phyloP scores from a whole-genome alignment of 2,113 vertebrate genomes.

The Pollimyrus isidori region DNA sequence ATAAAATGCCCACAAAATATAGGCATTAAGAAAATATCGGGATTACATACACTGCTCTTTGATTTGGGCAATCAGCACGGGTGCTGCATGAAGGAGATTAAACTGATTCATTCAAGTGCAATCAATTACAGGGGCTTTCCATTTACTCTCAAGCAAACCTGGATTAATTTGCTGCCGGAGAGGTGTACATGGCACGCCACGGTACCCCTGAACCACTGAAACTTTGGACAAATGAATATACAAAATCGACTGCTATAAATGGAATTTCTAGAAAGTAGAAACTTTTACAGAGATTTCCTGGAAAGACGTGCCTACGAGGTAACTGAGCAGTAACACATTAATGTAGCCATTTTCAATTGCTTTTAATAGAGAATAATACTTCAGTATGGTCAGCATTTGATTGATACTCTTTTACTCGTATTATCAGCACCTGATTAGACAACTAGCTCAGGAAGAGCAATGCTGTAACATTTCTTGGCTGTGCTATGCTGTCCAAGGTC shows the following conservation, averaged over 20 bases:
- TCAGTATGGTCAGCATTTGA: not conserved
- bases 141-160: not conserved
- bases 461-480: not conserved
- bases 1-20: not conserved
- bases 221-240: not conserved
- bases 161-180: not conserved
- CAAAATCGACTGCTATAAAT: not conserved
- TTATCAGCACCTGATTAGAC: not conserved
- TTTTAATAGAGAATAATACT: not conserved
- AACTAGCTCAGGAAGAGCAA: not conserved
- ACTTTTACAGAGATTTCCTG: not conserved
- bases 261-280: not conserved
- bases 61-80: not conserved
- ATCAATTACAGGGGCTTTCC: not conserved
- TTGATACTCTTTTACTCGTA: not conserved
- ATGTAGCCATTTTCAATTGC: not conserved
- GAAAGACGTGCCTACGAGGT: not conserved
- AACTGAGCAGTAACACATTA: not conserved
- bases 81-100: not conserved
- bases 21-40: not conserved
- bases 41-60: not conserved
- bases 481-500: not conserved
- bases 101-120: slow-evolving; percentile 11
- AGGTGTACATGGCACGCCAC: not conserved
- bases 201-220: not conserved